Conservation (phyloP, 2,113 vertebrate genomes). For the Bagarius yarrelli region DNA sequence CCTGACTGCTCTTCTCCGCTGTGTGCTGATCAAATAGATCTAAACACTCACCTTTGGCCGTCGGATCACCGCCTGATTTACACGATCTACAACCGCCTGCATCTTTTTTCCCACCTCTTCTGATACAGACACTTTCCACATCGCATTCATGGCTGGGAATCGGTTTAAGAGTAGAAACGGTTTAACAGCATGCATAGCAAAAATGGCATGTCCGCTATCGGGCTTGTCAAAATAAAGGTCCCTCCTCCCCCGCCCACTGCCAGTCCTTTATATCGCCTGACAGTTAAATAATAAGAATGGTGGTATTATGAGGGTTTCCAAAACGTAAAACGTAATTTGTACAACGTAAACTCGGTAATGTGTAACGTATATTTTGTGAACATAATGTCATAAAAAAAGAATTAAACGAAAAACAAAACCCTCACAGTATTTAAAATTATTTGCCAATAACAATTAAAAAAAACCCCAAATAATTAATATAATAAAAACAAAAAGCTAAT, state of each 20-base stretch:
- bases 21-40: neutral
- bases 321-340: too few relatives aligned
- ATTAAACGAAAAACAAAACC: too few relatives aligned
- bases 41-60: slow-evolving; percentile 67
- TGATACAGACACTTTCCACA: slow-evolving; percentile 78
- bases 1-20: neutral
- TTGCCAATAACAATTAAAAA: too few relatives aligned
- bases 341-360: too few relatives aligned
- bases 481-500: too few relatives aligned
- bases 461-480: too few relatives aligned
- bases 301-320: neutral
- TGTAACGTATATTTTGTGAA: too few relatives aligned
- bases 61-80: slow-evolving; percentile 73
- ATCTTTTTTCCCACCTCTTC: slow-evolving; percentile 75
- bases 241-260: neutral
- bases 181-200: slow-evolving; percentile 37
- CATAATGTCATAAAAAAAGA: too few relatives aligned
- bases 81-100: slow-evolving; percentile 71
- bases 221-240: slow-evolving; percentile 48
- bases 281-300: neutral
- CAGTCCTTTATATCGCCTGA: neutral
- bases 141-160: slow-evolving; percentile 48
- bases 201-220: slow-evolving; percentile 7
- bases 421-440: too few relatives aligned
- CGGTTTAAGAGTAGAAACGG: slow-evolving; percentile 23